phyloP scores from a whole-genome alignment of 2,797 vertebrate genomes.

The Dendrocincla tyrannina region DNA sequence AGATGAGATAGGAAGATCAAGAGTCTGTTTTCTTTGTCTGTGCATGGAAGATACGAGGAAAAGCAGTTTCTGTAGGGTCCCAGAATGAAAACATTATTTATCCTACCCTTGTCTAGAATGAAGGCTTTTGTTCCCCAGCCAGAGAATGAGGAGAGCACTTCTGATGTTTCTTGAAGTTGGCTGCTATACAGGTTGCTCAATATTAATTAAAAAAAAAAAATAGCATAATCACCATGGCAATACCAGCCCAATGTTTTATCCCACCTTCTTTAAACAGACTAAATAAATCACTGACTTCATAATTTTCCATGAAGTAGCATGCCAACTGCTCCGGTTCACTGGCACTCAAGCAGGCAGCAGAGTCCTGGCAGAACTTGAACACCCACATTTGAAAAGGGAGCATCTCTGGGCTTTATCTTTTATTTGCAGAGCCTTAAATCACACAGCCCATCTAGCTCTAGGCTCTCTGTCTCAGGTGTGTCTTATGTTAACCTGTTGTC shows the following conservation, averaged over 20 bases:
- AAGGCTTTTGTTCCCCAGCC: neutral
- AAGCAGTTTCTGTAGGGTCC: neutral
- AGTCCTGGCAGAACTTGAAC: neutral
- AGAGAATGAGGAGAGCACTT: neutral
- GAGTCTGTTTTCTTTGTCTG: neutral
- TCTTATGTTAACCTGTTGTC: constrained; percentile 1
- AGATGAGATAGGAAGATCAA: neutral
- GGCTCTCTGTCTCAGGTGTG: neutral
- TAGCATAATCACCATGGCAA: neutral
- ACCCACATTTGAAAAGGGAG: neutral
- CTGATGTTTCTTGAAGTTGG: neutral
- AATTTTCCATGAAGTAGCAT: neutral
- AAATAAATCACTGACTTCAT: constrained; percentile 18
- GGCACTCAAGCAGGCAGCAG: neutral
- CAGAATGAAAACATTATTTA: neutral
- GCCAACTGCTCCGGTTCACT: neutral
- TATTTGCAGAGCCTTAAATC: neutral
- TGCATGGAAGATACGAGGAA: neutral
- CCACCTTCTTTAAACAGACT: neutral
- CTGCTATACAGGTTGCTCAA: neutral
- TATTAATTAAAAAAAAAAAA: neutral
- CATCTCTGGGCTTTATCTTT: neutral
- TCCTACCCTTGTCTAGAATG: neutral
- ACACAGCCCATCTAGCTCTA: neutral
- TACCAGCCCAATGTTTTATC: neutral